phyloP scores from a whole-genome alignment of 2,113 vertebrate species.

The Oryzias woworae region DNA sequence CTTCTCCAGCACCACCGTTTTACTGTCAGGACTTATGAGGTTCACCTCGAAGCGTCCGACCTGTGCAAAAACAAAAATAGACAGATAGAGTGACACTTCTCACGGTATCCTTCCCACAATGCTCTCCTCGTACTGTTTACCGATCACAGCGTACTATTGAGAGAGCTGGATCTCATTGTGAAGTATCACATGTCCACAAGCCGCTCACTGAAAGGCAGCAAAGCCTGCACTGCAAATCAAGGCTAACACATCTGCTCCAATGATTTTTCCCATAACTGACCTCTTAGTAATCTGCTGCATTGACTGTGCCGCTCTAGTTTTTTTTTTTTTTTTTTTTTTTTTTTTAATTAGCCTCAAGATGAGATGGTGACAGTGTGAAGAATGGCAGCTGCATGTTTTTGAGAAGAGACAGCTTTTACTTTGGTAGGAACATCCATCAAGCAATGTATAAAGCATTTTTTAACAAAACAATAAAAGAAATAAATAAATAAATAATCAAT shows the following conservation, averaged over 20 bases:
- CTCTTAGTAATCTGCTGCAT: constrained; percentile 43
- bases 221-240: constrained; percentile 35
- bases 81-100: constrained; percentile 4
- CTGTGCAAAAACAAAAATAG: constrained; percentile 69
- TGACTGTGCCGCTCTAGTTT: constrained; percentile 51
- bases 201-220: constrained; percentile 4
- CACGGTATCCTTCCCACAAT: background rate
- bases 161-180: background rate
- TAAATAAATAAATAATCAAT: too few relatives aligned
- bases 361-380: constrained; percentile 35
- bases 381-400: constrained; percentile 43
- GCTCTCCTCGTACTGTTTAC: background rate
- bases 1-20: constrained; percentile 95
- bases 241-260: constrained; percentile 43
- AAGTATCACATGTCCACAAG: constrained; percentile 7
- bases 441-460: too few relatives aligned
- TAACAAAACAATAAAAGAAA: too few relatives aligned
- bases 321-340: too few relatives aligned
- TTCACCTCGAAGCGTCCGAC: constrained; percentile 99
- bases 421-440: background rate
- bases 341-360: constrained; percentile 57
- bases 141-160: background rate
- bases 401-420: background rate
- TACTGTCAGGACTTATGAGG: constrained; percentile 96
- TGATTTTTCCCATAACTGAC: constrained; percentile 64